Evolutionary conservation across 2,888 invertebrate species (phyloP), one percentile per base, ranked within the genome.

Genomic region (Pterostichus madidus): DNA sequence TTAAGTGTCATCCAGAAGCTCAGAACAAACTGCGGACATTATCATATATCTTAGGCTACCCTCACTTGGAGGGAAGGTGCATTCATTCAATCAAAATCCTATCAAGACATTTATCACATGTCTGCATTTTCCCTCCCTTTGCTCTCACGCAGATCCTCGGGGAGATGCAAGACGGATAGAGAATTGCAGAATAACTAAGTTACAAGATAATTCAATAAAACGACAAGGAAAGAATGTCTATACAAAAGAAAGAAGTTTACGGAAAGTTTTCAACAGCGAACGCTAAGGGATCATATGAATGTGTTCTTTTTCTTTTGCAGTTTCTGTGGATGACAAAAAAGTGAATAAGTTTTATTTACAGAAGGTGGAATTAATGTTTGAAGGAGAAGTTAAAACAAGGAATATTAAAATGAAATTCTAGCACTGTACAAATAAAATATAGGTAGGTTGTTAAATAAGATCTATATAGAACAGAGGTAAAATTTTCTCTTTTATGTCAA

Each of bases 81-180:
- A 78, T 39, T 80, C 80, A 73, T 71, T 80, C 80, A 71, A 78
- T 80, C 80, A 80, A 80, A 80, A 53, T 53, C 53, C 53, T 68
- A 80, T 80, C 80, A 73, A 24, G 53, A 80, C 52, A 80, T 80
- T 80, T 80, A 80, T 80, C 71, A 80, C 52, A 53, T 80, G 80
- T 31, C 68, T 68, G 53, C 35, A 11, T 44, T 53, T 71, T 71
- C 80, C 71, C 24, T 39, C 44, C 64, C 8, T 52, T 35, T 1
- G 10, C 39, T 52, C 52, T 35, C 17, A 49, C 39, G 24, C 64
- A 80, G 31, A 13, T 52, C 80, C 68, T 24, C n/a, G 5, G 64
- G 80, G 79, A 79, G 15, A 46, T 8, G 59, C 49, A 49, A 64
- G 79, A 64, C 44, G 59, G 32, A 49, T 53, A 59, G 32, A 64